Evolutionary conservation across 2,888 invertebrate species (phyloP).

Genomic region (Coleophora flavipennella): DNA sequence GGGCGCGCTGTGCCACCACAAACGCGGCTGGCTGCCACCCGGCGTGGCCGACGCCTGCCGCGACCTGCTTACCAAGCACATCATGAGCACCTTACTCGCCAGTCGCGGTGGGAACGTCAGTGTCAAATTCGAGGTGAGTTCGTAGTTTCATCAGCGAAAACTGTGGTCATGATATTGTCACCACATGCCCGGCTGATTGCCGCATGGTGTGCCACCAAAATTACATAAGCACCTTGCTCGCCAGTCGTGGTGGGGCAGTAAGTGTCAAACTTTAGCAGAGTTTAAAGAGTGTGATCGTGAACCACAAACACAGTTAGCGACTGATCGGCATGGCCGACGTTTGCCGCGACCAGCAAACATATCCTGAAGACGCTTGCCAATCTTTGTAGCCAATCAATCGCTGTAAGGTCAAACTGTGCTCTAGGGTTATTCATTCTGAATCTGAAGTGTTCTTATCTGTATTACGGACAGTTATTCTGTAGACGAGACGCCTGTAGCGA

Average conservation of each 20-base stretch:
- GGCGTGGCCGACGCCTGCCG: constrained; percentile 80
- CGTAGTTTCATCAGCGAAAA: too few relatives aligned
- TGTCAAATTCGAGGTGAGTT: constrained; percentile 40
- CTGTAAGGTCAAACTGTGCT: too few relatives aligned
- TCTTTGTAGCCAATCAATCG: too few relatives aligned
- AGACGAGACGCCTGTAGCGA: too few relatives aligned
- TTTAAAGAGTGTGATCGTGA: constrained; percentile 28
- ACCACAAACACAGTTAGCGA: constrained; percentile 85
- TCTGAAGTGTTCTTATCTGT: too few relatives aligned
- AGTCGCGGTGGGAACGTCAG: constrained; percentile 37
- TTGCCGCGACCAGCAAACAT: constrained; percentile 78
- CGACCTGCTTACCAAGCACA: constrained; percentile 79
- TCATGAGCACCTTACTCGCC: constrained; percentile 61
- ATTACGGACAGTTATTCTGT: too few relatives aligned
- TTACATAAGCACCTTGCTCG: constrained; percentile 56
- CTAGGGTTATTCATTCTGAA: too few relatives aligned
- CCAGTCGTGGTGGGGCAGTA: constrained; percentile 35
- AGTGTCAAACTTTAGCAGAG: constrained; percentile 43
- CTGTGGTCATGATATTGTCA: too few relatives aligned
- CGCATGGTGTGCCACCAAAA: too few relatives aligned
- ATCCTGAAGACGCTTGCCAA: constrained; percentile 64
- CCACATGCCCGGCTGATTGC: too few relatives aligned
- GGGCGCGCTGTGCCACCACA: constrained; percentile 77
- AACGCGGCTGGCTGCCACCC: constrained; percentile 84
- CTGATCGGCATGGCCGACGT: constrained; percentile 78